Evolutionary conservation across 2,797 vertebrate species (phyloP), one percentile per base, ranked within the genome.

Genomic region (Gadopsis bispinosus): DNA sequence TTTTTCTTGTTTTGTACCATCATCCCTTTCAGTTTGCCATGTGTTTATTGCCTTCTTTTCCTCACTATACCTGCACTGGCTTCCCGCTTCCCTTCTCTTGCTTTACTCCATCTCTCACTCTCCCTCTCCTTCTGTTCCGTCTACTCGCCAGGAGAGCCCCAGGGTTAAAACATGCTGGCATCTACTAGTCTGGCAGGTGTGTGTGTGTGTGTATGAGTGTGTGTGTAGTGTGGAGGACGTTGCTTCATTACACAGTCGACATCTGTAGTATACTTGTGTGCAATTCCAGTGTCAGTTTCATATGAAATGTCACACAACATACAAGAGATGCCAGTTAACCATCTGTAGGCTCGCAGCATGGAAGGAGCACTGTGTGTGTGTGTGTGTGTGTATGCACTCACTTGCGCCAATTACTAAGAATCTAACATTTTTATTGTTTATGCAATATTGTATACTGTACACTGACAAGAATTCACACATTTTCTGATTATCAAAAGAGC

Each of bases 121-220:
- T 45, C 78, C 19, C 59, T 68, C 79, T 83, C 85, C 77, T 85
- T 92, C 85, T 92, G 90, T 84, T 91, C 86, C 43, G 59, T 84
- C 83, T 63, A 77, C 77, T 85, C 70, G 72, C 85, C 83, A 89
- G 80, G 66, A 85, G 72, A 89, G 88, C 90, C 87, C 56, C 58
- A 60, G 81, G 89, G 88, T 91, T 90, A 92, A 91, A 88, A 84
- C 89, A 91, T 83, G 83, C 85, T 86, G 88, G 86, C 87, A 92
- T 77, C 68, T 55, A 83, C 81, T 64, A 61, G 73, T 89, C 83
- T 89, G 75, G 67, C 87, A 89, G 81, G 78, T 92, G 81, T 80
- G 68, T 81, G 54, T 66, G 48, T 62, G 72, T 65, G 63, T 69
- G 63, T 70, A 4, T 67, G 55, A 59, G 51, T 61, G 54, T 58